These are phyloP conservation scores for Bombus turneri DNA, from an alignment of 1,140 invertebrate genomes.

Conservation along the genomic window DNA sequence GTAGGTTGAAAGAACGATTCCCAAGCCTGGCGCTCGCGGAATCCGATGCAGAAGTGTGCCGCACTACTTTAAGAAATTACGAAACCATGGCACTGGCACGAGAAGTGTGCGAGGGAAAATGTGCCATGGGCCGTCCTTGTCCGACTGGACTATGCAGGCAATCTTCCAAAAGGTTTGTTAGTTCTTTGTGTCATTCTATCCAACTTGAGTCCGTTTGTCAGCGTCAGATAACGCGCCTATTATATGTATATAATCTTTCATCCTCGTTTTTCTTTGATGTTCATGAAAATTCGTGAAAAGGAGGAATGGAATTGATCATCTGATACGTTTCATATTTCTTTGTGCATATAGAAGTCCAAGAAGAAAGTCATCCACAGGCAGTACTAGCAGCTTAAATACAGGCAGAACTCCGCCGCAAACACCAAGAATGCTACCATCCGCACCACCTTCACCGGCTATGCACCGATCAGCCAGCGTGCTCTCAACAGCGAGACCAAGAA, in stretches of 20 bases:
- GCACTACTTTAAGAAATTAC: constrained; percentile 90
- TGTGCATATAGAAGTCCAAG: constrained; percentile 77
- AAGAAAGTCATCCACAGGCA: constrained; percentile 82
- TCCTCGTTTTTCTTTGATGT: neutral
- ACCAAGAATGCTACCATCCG: constrained; percentile 80
- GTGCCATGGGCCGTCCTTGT: constrained; percentile 91
- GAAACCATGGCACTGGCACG: constrained; percentile 89
- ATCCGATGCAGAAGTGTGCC: constrained; percentile 90
- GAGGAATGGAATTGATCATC: neutral
- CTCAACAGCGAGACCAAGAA: constrained; percentile 85
- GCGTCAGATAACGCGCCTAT: no score
- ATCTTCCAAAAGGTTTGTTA: constrained; percentile 81
- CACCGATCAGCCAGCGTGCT: constrained; percentile 83
- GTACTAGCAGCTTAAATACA: constrained; percentile 81
- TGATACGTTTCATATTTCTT: neutral
- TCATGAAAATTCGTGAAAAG: neutral
- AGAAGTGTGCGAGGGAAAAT: constrained; percentile 93
- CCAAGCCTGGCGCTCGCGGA: constrained; percentile 89
- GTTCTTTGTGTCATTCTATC: constrained; percentile 10
- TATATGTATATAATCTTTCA: neutral
- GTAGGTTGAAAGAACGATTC: constrained; percentile 91
- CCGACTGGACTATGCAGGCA: constrained; percentile 88
- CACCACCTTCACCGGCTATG: constrained; percentile 80
- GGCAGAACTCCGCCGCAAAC: constrained; percentile 84
- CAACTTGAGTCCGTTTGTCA: neutral